Conservation (phyloP, 2,888 invertebrate genomes). For the Tortrix viridana region DNA sequence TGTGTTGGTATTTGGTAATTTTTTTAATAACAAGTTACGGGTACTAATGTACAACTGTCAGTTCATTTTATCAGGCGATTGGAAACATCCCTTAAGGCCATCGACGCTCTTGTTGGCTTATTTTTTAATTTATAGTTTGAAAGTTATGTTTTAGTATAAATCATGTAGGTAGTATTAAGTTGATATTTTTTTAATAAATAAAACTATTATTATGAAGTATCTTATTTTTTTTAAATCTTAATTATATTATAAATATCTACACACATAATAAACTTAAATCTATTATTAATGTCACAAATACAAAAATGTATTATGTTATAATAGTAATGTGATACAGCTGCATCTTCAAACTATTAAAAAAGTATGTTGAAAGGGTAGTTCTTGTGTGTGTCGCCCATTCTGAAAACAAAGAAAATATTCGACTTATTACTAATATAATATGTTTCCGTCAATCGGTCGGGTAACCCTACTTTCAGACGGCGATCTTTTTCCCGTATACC, state of each 20-base stretch:
- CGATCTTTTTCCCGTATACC: too few species aligned
- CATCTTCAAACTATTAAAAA: constrained; percentile 55
- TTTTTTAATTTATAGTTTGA: too few species aligned
- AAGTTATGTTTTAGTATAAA: too few species aligned
- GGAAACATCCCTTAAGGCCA: too few species aligned
- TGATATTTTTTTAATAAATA: background rate
- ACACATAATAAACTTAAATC: constrained; percentile 1
- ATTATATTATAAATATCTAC: background rate
- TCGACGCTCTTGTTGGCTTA: too few species aligned
- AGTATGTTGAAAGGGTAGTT: constrained; percentile 77
- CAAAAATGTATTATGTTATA: background rate
- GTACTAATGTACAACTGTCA: too few species aligned
- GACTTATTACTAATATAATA: too few species aligned
- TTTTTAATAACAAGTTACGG: too few species aligned
- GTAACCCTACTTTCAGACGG: too few species aligned
- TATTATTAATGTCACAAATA: constrained; percentile 2
- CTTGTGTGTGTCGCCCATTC: constrained; percentile 73
- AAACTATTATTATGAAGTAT: constrained; percentile 9
- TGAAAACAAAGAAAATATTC: constrained; percentile 55
- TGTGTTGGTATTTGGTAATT: too few species aligned
- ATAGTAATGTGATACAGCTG: background rate
- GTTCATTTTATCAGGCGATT: too few species aligned
- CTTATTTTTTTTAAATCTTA: constrained; percentile 13
- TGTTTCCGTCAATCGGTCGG: too few species aligned
- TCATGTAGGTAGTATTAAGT: background rate